Evolutionary conservation across 2,797 vertebrate genomes (phyloP).

Genomic region (Labroides dimidiatus): DNA sequence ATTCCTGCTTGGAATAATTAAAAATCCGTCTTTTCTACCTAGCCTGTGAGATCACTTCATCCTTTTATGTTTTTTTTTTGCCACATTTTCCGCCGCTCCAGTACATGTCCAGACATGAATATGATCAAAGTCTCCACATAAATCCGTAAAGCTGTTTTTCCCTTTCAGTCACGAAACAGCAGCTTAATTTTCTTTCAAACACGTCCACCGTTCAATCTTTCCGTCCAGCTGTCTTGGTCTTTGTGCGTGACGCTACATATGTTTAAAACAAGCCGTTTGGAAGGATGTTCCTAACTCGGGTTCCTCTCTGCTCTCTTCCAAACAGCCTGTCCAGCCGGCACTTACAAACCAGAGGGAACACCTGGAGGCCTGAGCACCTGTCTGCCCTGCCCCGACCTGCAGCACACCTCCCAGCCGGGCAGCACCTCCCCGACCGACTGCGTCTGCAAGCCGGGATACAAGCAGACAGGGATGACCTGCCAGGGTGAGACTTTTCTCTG

Average conservation of each 20-base stretch:
- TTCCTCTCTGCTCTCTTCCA: not conserved
- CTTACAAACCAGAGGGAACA: slow-evolving; percentile 92
- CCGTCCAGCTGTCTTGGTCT: slow-evolving; percentile 18
- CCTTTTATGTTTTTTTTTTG: slow-evolving; percentile 32
- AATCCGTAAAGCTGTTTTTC: slow-evolving; percentile 51
- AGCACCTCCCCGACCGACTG: slow-evolving; percentile 91
- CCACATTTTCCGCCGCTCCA: slow-evolving; percentile 44
- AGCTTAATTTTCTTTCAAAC: slow-evolving; percentile 23
- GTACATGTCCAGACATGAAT: slow-evolving; percentile 58
- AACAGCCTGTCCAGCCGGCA: slow-evolving; percentile 93
- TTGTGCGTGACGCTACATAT: not conserved
- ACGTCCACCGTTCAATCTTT: slow-evolving; percentile 10
- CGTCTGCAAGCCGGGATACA: slow-evolving; percentile 89
- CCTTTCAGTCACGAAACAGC: slow-evolving; percentile 16
- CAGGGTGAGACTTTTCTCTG: slow-evolving; percentile 80
- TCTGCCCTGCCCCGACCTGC: slow-evolving; percentile 86
- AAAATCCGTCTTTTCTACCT: slow-evolving; percentile 36
- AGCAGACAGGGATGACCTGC: slow-evolving; percentile 85
- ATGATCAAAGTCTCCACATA: slow-evolving; percentile 52
- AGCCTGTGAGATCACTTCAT: slow-evolving; percentile 46
- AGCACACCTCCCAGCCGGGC: slow-evolving; percentile 92
- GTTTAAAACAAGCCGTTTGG: not conserved
- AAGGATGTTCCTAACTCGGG: not conserved
- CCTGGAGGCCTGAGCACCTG: slow-evolving; percentile 93
- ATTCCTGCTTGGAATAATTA: slow-evolving; percentile 50